These are phyloP conservation scores for Xylocopa sonorina DNA, from an alignment of 1,140 invertebrate genomes.

Conservation along the genomic window DNA sequence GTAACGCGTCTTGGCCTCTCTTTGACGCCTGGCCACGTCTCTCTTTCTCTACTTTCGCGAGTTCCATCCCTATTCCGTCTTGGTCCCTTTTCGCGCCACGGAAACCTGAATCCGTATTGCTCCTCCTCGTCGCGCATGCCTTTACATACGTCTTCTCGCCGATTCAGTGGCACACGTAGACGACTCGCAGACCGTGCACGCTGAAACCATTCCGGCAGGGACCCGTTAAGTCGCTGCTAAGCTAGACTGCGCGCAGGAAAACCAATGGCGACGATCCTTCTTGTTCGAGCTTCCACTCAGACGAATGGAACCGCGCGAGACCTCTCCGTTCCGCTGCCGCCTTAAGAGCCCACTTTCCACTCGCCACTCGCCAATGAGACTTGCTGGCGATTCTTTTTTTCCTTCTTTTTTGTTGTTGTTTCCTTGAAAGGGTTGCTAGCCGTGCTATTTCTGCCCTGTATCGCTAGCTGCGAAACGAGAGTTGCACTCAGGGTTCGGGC, in stretches of 20 bases:
- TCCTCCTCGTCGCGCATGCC: not conserved
- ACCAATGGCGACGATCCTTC: conserved; percentile 53
- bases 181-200: not conserved
- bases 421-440: conserved; percentile 25
- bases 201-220: not conserved
- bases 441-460: not conserved
- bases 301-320: conserved; percentile 55
- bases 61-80: not conserved
- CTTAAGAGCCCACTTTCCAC: conserved; percentile 50
- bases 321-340: conserved; percentile 34
- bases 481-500: not conserved
- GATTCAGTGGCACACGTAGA: conserved; percentile 1
- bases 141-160: conserved; percentile 35
- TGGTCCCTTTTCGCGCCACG: not conserved
- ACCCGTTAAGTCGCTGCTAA: conserved; percentile 28
- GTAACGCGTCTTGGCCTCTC: conserved; percentile 55
- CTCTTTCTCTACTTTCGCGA: not conserved
- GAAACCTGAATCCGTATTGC: conserved; percentile 36
- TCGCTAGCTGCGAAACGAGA: not conserved
- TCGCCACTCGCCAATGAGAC: conserved; percentile 40
- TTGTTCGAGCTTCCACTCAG: conserved; percentile 33
- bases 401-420: no score
- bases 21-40: conserved; percentile 43
- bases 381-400: conserved; percentile 48
- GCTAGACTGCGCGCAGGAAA: conserved; percentile 29